These are phyloP conservation scores for Pelodiscus sinensis DNA, from an alignment of 2,113 vertebrate genomes.

Conservation along the genomic window DNA sequence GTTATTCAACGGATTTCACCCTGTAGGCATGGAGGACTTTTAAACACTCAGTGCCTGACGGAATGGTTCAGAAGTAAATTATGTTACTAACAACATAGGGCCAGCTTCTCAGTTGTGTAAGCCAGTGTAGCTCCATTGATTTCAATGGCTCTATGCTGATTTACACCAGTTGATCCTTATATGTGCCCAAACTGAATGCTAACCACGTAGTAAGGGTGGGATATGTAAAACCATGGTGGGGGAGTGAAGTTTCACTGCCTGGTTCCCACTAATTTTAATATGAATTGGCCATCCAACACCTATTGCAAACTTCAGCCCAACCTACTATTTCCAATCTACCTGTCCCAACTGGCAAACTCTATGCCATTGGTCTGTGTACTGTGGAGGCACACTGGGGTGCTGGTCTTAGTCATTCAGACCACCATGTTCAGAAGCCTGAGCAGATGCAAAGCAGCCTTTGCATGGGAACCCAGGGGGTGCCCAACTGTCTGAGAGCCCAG, in stretches of 20 bases:
- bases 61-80: slow-evolving; percentile 49
- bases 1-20: slow-evolving; percentile 46
- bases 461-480: not conserved
- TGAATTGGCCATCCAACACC: not conserved
- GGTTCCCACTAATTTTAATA: not conserved
- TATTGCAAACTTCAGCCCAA: not conserved
- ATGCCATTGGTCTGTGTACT: not conserved
- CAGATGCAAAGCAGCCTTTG: rapidly evolving
- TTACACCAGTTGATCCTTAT: slow-evolving; percentile 48
- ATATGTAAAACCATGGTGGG: not conserved
- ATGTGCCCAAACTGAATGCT: slow-evolving; percentile 6
- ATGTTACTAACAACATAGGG: not conserved
- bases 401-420: not conserved
- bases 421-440: not conserved
- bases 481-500: not conserved
- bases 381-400: not conserved
- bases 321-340: not conserved
- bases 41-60: slow-evolving; percentile 50
- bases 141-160: not conserved
- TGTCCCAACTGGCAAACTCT: not conserved
- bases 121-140: not conserved
- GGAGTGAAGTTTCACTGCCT: rapidly evolving
- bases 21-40: slow-evolving; percentile 51
- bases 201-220: not conserved
- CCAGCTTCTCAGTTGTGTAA: not conserved